Conservation (phyloP, 2,888 invertebrate genomes). For the Druceiella hillmani region DNA sequence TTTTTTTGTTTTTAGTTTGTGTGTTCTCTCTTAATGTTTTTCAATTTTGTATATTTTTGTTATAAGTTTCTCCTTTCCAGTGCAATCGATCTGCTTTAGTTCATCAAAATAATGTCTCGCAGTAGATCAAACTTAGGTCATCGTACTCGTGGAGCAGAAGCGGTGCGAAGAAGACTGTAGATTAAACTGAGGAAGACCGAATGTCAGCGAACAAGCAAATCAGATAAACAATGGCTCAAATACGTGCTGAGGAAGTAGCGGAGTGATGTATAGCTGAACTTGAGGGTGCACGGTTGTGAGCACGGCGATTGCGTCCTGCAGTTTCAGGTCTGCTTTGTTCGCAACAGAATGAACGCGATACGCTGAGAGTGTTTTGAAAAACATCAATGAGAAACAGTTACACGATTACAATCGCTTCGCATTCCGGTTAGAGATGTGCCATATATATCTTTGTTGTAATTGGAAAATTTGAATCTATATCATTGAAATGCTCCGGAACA, state of each 20-base stretch:
- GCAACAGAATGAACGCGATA: background rate
- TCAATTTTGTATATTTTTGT: background rate
- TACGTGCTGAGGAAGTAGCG: background rate
- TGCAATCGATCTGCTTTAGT: conserved; percentile 1
- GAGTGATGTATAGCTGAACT: background rate
- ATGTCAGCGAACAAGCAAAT: background rate
- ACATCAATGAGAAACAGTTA: background rate
- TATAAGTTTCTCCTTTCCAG: background rate
- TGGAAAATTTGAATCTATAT: no score
- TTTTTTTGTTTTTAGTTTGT: background rate
- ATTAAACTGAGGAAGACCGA: background rate
- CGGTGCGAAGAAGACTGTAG: background rate
- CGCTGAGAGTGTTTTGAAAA: background rate
- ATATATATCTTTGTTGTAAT: no score
- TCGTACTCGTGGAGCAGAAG: background rate
- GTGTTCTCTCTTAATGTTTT: background rate
- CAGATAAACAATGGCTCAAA: background rate
- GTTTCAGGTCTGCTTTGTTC: background rate
- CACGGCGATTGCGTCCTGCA: background rate
- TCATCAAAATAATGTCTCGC: background rate
- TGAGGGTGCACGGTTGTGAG: background rate
- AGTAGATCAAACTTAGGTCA: background rate
- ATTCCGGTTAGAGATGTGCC: background rate
- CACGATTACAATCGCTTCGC: background rate
- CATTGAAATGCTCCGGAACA: no score